Percentiles rank a stretch among this genome's conserved stretches.
phyloP scores from a whole-genome alignment of 2,113 vertebrate species.

The Gallinago media region DNA sequence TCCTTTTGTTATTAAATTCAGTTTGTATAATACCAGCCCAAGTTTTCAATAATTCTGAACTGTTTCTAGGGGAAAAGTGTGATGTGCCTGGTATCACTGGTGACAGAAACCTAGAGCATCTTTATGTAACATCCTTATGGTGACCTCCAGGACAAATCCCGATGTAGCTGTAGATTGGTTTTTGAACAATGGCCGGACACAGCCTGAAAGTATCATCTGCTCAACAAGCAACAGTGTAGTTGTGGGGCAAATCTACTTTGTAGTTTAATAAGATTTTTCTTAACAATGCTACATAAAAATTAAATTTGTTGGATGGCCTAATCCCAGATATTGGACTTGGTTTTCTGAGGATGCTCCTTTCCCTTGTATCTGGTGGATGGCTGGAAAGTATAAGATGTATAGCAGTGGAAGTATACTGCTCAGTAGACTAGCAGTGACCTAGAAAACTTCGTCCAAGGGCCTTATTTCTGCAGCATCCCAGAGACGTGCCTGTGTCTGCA shows the following conservation, averaged over 20 bases:
- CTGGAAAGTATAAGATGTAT: not conserved
- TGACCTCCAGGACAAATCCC: not conserved
- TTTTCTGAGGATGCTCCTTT: not conserved
- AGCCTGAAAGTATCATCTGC: not conserved
- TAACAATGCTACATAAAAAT: not conserved
- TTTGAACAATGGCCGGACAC: not conserved
- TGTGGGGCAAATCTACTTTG: not conserved
- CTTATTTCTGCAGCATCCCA: not conserved
- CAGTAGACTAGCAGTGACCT: not conserved
- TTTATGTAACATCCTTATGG: not conserved
- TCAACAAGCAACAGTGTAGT: not conserved
- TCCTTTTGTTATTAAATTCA: not conserved
- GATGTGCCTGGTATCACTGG: not conserved
- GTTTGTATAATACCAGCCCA: not conserved
- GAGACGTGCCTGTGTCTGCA: not conserved
- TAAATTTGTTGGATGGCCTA: not conserved
- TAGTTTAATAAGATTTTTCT: not conserved
- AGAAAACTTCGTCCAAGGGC: not conserved
- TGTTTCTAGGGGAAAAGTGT: not conserved
- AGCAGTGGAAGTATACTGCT: not conserved
- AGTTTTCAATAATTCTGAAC: not conserved
- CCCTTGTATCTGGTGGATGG: accelerated
- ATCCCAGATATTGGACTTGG: too few species aligned
- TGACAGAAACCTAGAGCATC: not conserved
- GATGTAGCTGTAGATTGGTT: not conserved